Evolutionary conservation across 2,888 invertebrate genomes (phyloP), one percentile per base, ranked within the genome.

Genomic region (Rhorus exstirpatorius): DNA sequence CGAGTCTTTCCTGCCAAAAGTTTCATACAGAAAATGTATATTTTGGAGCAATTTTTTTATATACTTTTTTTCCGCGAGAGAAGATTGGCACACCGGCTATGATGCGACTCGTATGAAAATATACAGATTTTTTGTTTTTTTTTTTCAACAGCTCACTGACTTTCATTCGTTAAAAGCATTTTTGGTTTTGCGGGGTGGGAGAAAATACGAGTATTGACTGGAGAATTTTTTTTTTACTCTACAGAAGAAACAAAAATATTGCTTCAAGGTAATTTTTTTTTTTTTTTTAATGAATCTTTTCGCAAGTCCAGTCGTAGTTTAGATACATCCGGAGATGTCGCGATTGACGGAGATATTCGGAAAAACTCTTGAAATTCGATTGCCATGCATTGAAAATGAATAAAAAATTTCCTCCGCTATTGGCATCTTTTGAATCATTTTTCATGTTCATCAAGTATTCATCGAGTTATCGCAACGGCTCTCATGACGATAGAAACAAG

Each of bases 401-500:
- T 10, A 26, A 17, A 49, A 61, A 46, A 26, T 46, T 58, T 14
- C 24, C 21, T 35, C 19, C 12, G 53, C 51, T 21, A 38, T 35
- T 24, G 6, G 38, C 38, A 61, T 53, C 44, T 61, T 44, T 60
- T 58, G 1, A 46, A 38, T 14, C 12, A 46, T 53, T 60, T 58
- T n/a, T n/a, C n/a, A n/a, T n/a, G n/a, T n/a, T n/a, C n/a, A n/a
- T n/a, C n/a, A n/a, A n/a, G n/a, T n/a, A n/a, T n/a, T n/a, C n/a
- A n/a, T n/a, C n/a, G 38, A 71, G 44, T 74, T 67, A 55, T 58
- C 35, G 72, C 31, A 49, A 72, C 35, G 53, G 72, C 71, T 82
- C 35, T 76, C 75, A 77, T 79, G 74, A 76, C 71, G 63, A 46
- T 60, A 81, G 53, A 72, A 71, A 55, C 68, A 63, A 67, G 74